Evolutionary conservation across 2,888 invertebrate species (phyloP).

Genomic region (Bhutanitis thaidina): DNA sequence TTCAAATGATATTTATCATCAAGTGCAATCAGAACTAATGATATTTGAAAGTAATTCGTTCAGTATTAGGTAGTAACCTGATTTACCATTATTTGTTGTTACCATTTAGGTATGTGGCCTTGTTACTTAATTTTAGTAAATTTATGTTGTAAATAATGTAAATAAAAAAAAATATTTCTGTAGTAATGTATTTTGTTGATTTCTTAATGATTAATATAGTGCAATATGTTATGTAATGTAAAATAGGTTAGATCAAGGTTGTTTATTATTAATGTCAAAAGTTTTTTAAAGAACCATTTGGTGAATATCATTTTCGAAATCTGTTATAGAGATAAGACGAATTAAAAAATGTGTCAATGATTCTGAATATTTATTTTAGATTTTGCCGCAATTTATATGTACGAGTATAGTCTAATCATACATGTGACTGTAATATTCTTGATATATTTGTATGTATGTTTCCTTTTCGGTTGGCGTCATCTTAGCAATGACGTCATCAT

Average conservation of each 20-base stretch:
- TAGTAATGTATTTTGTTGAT: constrained; percentile 9
- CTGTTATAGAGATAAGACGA: too few species aligned
- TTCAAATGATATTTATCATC: too few species aligned
- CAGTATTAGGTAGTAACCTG: constrained; percentile 45
- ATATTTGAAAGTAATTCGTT: constrained; percentile 17
- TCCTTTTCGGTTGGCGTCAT: constrained; percentile 97
- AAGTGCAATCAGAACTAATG: constrained; percentile 12
- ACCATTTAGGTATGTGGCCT: constrained; percentile 1
- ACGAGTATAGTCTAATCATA: constrained; percentile 82
- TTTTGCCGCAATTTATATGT: too few species aligned
- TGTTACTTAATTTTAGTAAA: constrained; percentile 18
- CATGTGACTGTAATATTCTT: constrained; percentile 95
- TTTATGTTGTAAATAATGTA: constrained; percentile 5
- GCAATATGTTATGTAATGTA: neutral
- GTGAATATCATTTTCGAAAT: too few species aligned
- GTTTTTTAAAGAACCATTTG: too few species aligned
- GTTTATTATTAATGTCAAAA: too few species aligned
- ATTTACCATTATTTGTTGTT: neutral
- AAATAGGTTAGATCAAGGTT: too few species aligned
- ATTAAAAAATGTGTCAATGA: too few species aligned
- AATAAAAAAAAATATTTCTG: constrained; percentile 7
- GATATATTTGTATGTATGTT: constrained; percentile 95
- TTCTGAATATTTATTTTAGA: too few species aligned
- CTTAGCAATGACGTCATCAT: constrained; percentile 90
- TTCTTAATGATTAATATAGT: constrained; percentile 2